phyloP scores from a whole-genome alignment of 2,888 invertebrate genomes.

The Catocala sponsa region DNA sequence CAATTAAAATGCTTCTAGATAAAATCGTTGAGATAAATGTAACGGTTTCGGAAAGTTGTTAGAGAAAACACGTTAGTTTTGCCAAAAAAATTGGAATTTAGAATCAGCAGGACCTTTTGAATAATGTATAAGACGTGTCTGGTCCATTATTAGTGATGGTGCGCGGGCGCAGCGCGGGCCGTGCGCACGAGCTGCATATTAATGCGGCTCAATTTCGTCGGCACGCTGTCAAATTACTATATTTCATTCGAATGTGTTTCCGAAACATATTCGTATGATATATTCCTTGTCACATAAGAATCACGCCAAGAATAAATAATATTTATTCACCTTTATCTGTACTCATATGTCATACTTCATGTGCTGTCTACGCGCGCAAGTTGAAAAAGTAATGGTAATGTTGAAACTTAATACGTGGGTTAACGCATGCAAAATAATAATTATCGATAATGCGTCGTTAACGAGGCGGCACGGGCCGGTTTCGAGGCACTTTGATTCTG shows the following conservation, averaged over 20 bases:
- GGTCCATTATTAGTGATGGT: constrained; percentile 77
- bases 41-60: constrained; percentile 40
- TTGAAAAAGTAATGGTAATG: constrained; percentile 12
- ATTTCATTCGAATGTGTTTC: constrained; percentile 69
- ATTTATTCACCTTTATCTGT: constrained; percentile 19
- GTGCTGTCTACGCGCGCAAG: constrained; percentile 6
- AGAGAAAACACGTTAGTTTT: constrained; percentile 47
- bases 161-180: constrained; percentile 65
- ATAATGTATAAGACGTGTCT: constrained; percentile 77
- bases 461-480: constrained; percentile 77
- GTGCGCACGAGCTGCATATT: constrained; percentile 85
- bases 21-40: background rate
- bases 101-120: constrained; percentile 74
- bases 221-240: constrained; percentile 71
- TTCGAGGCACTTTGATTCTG: constrained; percentile 67
- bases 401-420: constrained; percentile 34
- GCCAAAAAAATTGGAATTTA: constrained; percentile 69
- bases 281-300: constrained; percentile 56
- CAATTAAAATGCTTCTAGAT: too few species aligned
- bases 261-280: constrained; percentile 67
- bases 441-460: constrained; percentile 70
- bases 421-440: constrained; percentile 53
- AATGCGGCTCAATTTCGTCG: constrained; percentile 73
- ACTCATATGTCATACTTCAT: constrained; percentile 18
- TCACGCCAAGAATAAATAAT: constrained; percentile 46